Evolutionary conservation across 2,797 vertebrate genomes (phyloP).

Genomic region (Tiaroga cobitis): DNA sequence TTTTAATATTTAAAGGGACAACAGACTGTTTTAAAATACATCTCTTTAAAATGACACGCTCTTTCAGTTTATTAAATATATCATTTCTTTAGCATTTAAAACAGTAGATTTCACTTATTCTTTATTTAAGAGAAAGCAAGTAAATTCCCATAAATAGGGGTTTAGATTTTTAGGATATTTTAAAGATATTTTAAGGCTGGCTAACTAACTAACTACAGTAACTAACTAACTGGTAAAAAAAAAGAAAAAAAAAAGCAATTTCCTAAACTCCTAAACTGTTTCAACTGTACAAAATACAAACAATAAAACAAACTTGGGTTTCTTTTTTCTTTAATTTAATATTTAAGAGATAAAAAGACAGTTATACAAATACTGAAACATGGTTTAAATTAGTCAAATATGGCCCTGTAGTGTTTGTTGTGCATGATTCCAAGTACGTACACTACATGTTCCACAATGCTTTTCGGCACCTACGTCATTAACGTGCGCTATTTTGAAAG

Average conservation of each 20-base stretch:
- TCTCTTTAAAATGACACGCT: too few species aligned
- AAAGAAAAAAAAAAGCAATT: background rate
- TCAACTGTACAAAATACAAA: background rate
- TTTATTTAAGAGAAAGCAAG: too few species aligned
- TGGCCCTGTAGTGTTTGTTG: background rate
- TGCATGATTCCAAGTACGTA: too few species aligned
- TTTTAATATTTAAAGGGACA: background rate
- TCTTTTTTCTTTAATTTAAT: background rate
- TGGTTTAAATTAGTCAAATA: too few species aligned
- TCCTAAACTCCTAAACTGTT: background rate
- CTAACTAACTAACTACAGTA: too few species aligned
- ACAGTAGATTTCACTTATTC: too few species aligned
- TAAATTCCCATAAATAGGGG: background rate
- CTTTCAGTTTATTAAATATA: too few species aligned
- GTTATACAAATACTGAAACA: background rate
- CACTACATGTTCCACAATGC: conserved; percentile 59
- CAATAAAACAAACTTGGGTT: rapidly evolving
- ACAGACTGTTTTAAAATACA: background rate
- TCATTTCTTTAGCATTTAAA: too few species aligned
- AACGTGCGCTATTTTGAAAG: conserved; percentile 33
- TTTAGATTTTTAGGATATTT: background rate
- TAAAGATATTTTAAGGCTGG: too few species aligned
- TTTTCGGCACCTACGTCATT: conserved; percentile 25
- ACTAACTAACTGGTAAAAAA: background rate
- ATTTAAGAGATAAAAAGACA: background rate